phyloP scores from a whole-genome alignment of 2,797 vertebrate species.

The Sebastes goodei region DNA sequence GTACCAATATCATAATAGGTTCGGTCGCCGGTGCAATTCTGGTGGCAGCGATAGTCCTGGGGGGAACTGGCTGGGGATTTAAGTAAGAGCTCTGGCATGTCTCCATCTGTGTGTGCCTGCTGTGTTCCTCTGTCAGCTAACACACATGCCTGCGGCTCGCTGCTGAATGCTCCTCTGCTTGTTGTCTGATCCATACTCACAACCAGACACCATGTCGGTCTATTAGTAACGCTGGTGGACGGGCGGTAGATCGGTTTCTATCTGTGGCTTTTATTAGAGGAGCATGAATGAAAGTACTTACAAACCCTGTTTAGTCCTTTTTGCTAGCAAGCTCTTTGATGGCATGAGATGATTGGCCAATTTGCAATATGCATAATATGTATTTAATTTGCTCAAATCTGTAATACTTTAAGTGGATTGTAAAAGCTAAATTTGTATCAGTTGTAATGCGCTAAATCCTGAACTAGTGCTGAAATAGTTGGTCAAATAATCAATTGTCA shows the following conservation, averaged over 20 bases:
- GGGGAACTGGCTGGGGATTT: constrained; percentile 98
- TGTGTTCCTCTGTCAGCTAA: constrained; percentile 48
- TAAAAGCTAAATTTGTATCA: not conserved
- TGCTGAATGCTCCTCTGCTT: constrained; percentile 46
- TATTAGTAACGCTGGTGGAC: not conserved
- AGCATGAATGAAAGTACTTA: not conserved
- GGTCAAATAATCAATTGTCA: not conserved
- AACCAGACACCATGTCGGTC: constrained; percentile 9
- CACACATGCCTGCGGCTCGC: constrained; percentile 46
- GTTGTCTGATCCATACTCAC: constrained; percentile 29
- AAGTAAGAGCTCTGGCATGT: constrained; percentile 89
- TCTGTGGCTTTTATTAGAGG: not conserved
- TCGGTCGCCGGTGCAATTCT: constrained; percentile 97
- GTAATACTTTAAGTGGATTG: not conserved
- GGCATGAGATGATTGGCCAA: not conserved
- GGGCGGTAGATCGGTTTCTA: not conserved
- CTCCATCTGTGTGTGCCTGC: constrained; percentile 57
- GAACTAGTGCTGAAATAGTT: not conserved
- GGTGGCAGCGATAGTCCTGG: constrained; percentile 95
- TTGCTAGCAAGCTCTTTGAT: not conserved
- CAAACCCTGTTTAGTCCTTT: not conserved
- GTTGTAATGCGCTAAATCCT: not conserved
- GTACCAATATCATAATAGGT: constrained; percentile 99
- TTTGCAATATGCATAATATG: not conserved
- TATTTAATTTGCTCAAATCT: not conserved